Evolutionary conservation across 2,888 invertebrate genomes (phyloP).

Genomic region (Coleophora flavipennella): DNA sequence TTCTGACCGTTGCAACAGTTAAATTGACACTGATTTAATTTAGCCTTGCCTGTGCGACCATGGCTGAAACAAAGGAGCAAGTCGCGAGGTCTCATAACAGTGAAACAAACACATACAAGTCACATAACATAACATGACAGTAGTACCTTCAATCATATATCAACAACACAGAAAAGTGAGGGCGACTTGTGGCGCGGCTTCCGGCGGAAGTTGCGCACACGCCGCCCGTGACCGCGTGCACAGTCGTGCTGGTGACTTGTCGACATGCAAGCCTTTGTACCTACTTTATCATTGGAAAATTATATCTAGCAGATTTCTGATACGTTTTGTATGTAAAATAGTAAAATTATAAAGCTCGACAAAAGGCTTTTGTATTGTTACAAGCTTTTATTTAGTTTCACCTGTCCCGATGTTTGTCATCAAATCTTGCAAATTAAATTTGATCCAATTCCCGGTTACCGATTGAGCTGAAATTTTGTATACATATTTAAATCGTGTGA

Average conservation of each 20-base stretch:
- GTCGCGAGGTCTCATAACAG: constrained; percentile 26
- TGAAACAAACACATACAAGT: not conserved
- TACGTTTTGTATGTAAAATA: too few species aligned
- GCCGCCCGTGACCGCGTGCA: constrained; percentile 56
- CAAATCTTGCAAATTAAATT: too few species aligned
- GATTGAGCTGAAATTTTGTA: too few species aligned
- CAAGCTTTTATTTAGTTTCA: too few species aligned
- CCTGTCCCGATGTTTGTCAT: too few species aligned
- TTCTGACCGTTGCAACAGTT: constrained; percentile 5
- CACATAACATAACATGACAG: too few species aligned
- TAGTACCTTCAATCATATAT: constrained; percentile 21
- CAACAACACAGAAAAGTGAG: constrained; percentile 18
- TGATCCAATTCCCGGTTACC: too few species aligned
- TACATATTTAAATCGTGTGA: too few species aligned
- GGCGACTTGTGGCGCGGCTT: constrained; percentile 49
- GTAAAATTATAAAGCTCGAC: too few species aligned
- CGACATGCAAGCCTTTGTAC: too few species aligned
- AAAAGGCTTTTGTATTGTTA: too few species aligned
- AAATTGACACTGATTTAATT: constrained; percentile 43
- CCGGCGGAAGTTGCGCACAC: constrained; percentile 66
- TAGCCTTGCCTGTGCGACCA: constrained; percentile 39
- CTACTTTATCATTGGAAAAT: constrained; percentile 23
- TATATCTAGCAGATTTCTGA: constrained; percentile 36
- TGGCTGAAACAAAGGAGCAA: constrained; percentile 32
- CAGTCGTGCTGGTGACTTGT: constrained; percentile 11